Percentiles rank a stretch among this genome's conserved stretches.
phyloP scores from a whole-genome alignment of 1,140 invertebrate genomes.

The Telenomus remus region DNA sequence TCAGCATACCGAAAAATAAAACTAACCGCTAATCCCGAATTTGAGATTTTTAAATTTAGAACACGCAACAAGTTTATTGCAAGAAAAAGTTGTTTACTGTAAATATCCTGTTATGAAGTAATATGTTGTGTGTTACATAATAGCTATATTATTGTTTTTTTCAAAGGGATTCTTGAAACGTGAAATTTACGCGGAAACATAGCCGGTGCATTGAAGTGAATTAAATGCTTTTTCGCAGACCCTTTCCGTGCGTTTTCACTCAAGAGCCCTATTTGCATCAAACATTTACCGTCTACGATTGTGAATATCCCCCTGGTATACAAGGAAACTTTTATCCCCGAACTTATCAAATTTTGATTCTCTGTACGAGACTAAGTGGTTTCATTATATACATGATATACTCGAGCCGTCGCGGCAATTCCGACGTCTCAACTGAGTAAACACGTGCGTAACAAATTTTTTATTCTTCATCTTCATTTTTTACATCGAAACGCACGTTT shows the following conservation, averaged over 20 bases:
- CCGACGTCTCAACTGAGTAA: not conserved
- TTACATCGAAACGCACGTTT: no score
- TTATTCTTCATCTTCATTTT: no score
- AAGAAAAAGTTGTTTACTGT: no score
- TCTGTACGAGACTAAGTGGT: not conserved
- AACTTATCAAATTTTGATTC: constrained; percentile 31
- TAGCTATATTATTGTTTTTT: not conserved
- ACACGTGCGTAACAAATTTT: constrained; percentile 1
- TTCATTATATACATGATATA: not conserved
- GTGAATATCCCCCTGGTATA: constrained; percentile 17
- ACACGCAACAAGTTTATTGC: no score
- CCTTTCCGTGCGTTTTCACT: constrained; percentile 12
- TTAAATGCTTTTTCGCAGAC: constrained; percentile 37
- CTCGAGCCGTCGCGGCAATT: not conserved
- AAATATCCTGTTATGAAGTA: no score
- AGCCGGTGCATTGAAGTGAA: constrained; percentile 40
- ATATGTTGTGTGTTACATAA: not conserved
- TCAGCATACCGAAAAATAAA: no score
- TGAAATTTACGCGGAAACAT: constrained; percentile 11
- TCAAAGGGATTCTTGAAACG: not conserved
- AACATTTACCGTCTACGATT: constrained; percentile 38
- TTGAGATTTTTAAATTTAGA: no score
- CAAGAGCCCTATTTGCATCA: constrained; percentile 30
- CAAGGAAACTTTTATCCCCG: constrained; percentile 9
- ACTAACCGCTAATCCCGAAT: no score